Evolutionary conservation across 37 sponge, comb jelly and placozoan species (phyloP).

Genomic region (Cliona cf. orientalis): DNA sequence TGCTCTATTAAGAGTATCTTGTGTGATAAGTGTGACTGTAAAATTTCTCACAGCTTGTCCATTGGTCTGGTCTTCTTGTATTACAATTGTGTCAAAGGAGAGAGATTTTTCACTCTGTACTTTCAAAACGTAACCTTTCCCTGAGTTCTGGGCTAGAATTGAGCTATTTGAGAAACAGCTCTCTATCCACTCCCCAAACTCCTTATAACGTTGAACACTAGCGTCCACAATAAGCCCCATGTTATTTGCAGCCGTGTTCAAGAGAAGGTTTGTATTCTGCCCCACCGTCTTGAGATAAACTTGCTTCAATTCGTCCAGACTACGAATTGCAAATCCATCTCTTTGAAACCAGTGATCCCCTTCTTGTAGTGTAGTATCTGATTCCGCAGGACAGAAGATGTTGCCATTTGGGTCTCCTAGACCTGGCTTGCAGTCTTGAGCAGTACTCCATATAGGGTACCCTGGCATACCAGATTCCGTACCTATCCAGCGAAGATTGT

Average conservation of each 20-base stretch:
- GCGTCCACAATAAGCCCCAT: constrained; percentile 29
- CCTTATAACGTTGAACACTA: neutral
- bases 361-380: constrained; percentile 55
- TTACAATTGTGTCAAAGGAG: constrained; percentile 1
- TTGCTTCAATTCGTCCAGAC: constrained; percentile 28
- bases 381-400: constrained; percentile 64
- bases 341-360: constrained; percentile 58
- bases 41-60: constrained; percentile 35
- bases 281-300: constrained; percentile 52
- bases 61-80: constrained; percentile 44
- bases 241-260: constrained; percentile 38
- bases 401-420: constrained; percentile 37
- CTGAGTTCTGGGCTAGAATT: constrained; percentile 9
- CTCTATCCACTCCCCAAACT: constrained; percentile 34
- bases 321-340: neutral
- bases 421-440: constrained; percentile 17
- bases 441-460: constrained; percentile 64
- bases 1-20: neutral
- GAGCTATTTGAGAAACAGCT: constrained; percentile 17
- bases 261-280: constrained; percentile 37
- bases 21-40: neutral
- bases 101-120: neutral
- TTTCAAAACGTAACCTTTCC: constrained; percentile 1
- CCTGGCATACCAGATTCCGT: constrained; percentile 47
- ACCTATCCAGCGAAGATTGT: constrained; percentile 66